Evolutionary conservation across 1,140 invertebrate species (phyloP), one percentile per base, ranked within the genome.

Genomic region (Mactra quadrangularis): DNA sequence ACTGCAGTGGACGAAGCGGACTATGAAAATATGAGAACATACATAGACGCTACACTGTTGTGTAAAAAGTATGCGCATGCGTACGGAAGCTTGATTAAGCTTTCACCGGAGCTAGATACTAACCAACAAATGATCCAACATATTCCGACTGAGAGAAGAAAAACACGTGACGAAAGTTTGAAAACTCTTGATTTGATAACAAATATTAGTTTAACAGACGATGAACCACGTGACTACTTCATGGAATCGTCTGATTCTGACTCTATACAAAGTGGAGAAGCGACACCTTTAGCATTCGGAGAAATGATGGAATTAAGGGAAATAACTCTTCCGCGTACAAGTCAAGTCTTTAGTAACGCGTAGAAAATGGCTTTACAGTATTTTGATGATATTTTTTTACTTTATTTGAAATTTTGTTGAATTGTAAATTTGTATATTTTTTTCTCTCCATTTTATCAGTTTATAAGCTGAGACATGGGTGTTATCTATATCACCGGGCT

Each of bases 51-150:
- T 1, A 66, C 86, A 41, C 83, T 85, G 53, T 77, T 91, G 62
- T 89, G 89, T 62, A 47, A 84, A 62, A 89, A 88, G 66, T 90
- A 90, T 60, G 84, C 89, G 9, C 1, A 60, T 25, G 47, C 86
- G 27, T 91, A 76, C 77, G 82, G 83, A 27, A 84, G 84, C 15
- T 78, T 91, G 53, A 91, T 91, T 33, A 91, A 90, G 74, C 75
- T 91, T n/a, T 87, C 89, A 15, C 87, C 89, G 6, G 86, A 90
- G 11, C 25, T 89, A 57, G 90, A 90, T 77, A 90, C 88, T 0
- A 57, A 83, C 29, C 87, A 90, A 53, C 83, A 87, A 83, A 84
- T 86, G 75, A 86, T 88, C 29, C 84, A 88, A 55, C 89, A 90
- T 75, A 87, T 90, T 55, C 88, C 89, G n/a, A 85, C 83, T 9